Base-by-base conservation (phyloP, 2,888 invertebrate genomes). In the Macaria notata region DNA sequence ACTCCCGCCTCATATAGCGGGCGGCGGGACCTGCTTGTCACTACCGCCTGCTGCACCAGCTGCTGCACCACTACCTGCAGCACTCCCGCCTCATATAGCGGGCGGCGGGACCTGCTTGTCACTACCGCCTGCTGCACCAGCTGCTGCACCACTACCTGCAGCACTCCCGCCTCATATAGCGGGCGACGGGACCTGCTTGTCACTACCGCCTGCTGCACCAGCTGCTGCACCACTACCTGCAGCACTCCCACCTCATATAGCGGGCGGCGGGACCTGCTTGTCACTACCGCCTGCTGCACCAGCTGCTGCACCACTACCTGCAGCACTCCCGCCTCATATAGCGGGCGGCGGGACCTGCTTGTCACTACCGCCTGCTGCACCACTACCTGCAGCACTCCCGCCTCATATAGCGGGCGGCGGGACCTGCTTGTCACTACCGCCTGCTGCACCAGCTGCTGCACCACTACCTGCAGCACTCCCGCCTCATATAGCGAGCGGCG, bases 191-290 rank as follows among this genome's bases (percentile, higher is more conserved):
- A 33, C 6, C 4, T 6, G 4, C 4, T 33, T 6, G 33, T 33
- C 98, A 98, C 82, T 98, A 98, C 88, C 94, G 95, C 81, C 97
- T 98, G 84, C 94, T 98, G 49, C 97, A 98, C 81, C 94, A 95
- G 69, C 92, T 97, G 51, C 92, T 98, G 45, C 94, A 97, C 58
- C 95, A 96, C 74, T 97, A 98, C 87, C 90, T 98, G 67, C 96
- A 96, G 76, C 96, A 97, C 77, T 97, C 97, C 46, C 90, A 98
- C 67, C 94, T 98, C 66, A 98, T 98, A 74, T 98, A 70, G 7
- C 0, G 5, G 7, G 5, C 33, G 33, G 4, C 33, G 4, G 33
- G 4, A 33, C 6, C 4, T 6, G 4, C 4, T 33, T 6, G 33
- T 33, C 33, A 98, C 82, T 98, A 98, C 88, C 94, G 95, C 81